Base-by-base conservation (phyloP, 2,113 vertebrate species). In the Pseudorasbora parva region DNA sequence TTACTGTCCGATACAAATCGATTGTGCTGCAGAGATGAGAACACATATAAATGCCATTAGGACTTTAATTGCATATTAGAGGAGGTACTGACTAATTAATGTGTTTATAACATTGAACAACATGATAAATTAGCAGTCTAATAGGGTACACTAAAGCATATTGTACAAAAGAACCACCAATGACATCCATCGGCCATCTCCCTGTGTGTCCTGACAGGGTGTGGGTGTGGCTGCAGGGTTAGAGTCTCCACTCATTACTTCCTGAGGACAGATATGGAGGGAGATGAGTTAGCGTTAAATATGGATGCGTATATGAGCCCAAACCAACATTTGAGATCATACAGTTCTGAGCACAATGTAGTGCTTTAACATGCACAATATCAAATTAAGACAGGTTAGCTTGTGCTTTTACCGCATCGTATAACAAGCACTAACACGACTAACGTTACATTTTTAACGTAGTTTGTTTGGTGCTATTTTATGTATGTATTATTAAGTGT, bases 141-240 rank as follows among this genome's bases (percentile, higher is more conserved):
- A 64, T 64, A 23, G 30, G n/a, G 27, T 7, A 21, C 1, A 10
- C 10, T 37, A 77, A 41, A 37, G 41, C 12, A 11, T 27, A 83
- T 49, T 51, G 14, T 25, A 54, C 8, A 69, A 85, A 47, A 60
- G 4, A 92, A 95, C 92, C 88, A 97, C 96, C 95, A 97, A 84
- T n/a, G 96, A 96, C 91, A 97, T 95, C 96, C 96, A 97, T 82
- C 96, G 95, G 77, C 93, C 95, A 85, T 97, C 96, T 86, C 96
- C 96, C 62, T 97, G 95, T 71, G 82, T 89, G 84, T 97, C 96
- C 64, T 88, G 81, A 89, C 94, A 92, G 19, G 94, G 89, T 27
- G 94, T 94, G 85, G 96, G 95, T 86, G 91, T 94, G 92, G 95
- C 95, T 87, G 96, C 96, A 25, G 96, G 96, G 85, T 97, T 97